phyloP scores from a whole-genome alignment of 2,888 invertebrate genomes.

The Synergus laeviventris region DNA sequence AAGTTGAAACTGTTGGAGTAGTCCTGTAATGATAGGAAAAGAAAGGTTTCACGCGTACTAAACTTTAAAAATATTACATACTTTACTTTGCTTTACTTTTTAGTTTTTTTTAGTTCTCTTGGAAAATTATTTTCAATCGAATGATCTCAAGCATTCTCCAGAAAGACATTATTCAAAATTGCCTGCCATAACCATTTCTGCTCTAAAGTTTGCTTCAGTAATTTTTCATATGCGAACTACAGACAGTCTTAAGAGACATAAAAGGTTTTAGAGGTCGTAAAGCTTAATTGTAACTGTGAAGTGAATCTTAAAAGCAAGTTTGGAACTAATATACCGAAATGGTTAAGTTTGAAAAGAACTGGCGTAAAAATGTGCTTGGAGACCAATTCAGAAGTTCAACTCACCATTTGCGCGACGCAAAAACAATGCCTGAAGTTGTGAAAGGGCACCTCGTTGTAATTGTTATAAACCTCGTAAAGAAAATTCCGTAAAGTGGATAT shows the following conservation, averaged over 20 bases:
- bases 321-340: slow-evolving; percentile 34
- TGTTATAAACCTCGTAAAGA: slow-evolving; percentile 86
- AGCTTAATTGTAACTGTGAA: slow-evolving; percentile 14
- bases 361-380: neutral
- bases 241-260: neutral
- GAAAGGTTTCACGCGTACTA: neutral
- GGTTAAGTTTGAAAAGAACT: slow-evolving; percentile 32
- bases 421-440: slow-evolving; percentile 93
- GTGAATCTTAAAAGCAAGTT: neutral
- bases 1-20: neutral
- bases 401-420: slow-evolving; percentile 92
- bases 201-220: neutral
- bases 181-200: neutral
- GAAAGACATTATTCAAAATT: neutral
- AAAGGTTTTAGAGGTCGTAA: slow-evolving; percentile 14
- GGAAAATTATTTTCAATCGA: no score
- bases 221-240: neutral
- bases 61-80: neutral
- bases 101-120: no score
- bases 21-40: neutral
- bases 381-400: slow-evolving; percentile 60
- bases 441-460: slow-evolving; percentile 91
- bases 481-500: slow-evolving; percentile 83
- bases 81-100: no score
- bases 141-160: no score